phyloP scores from a whole-genome alignment of 2,797 vertebrate genomes.

The Aplochiton taeniatus region DNA sequence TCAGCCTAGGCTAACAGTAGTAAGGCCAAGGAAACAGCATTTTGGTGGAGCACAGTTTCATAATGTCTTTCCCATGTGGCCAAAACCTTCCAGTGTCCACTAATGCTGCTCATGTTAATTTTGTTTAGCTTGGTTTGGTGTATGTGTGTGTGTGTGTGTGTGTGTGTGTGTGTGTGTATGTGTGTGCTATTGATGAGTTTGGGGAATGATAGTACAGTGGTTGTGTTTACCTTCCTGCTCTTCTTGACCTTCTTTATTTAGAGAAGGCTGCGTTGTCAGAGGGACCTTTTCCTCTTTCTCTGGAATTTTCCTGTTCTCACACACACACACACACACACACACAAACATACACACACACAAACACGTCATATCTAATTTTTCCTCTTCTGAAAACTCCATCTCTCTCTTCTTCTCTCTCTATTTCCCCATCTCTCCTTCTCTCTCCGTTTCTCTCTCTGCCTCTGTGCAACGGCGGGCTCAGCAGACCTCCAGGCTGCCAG shows the following conservation, averaged over 20 bases:
- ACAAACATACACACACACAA: conserved; percentile 27
- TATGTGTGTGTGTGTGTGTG: no score
- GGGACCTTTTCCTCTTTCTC: conserved; percentile 40
- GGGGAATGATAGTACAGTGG: background rate
- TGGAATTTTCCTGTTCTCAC: background rate
- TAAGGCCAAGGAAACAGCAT: no score
- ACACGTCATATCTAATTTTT: conserved; percentile 26
- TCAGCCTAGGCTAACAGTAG: no score
- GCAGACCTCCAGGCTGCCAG: conserved; percentile 69
- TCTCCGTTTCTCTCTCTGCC: conserved; percentile 5
- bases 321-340: conserved; percentile 11
- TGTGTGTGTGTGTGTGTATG: background rate
- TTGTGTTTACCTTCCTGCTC: background rate
- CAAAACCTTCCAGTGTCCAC: no score
- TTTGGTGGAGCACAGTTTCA: no score
- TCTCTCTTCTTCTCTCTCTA: conserved; percentile 6
- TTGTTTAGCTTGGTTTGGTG: no score
- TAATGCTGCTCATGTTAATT: background rate
- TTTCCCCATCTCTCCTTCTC: conserved; percentile 12
- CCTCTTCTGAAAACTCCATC: background rate
- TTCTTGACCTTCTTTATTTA: conserved; percentile 46
- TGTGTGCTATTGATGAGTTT: background rate
- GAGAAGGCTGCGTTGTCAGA: conserved; percentile 70
- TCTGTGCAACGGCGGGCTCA: conserved; percentile 63
- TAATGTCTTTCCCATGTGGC: no score